phyloP scores from a whole-genome alignment of 2,113 vertebrate genomes.

The Chaetodon trifascialis region DNA sequence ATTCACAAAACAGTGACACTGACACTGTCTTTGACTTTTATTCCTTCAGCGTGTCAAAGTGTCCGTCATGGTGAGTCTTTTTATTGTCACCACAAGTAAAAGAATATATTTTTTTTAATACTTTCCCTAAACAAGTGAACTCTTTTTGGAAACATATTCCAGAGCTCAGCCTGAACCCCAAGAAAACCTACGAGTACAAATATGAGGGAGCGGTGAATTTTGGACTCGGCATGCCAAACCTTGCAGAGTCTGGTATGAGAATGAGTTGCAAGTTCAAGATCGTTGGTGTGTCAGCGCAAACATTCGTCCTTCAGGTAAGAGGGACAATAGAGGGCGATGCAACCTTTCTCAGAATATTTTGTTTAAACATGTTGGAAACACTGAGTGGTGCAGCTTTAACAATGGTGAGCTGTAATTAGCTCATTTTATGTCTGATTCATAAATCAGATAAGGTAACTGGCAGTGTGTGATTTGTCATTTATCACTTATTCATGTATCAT shows the following conservation, averaged over 20 bases:
- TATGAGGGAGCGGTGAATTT: conserved; percentile 81
- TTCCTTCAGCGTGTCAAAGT: conserved; percentile 75
- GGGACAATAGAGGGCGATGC: background rate
- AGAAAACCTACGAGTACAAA: conserved; percentile 82
- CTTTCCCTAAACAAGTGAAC: background rate
- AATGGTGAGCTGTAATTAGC: background rate
- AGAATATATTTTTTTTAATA: background rate
- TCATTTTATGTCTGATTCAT: background rate
- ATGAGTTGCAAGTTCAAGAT: conserved; percentile 79
- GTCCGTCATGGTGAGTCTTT: conserved; percentile 80
- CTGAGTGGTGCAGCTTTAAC: background rate
- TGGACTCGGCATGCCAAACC: conserved; percentile 73
- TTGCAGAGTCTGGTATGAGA: conserved; percentile 77
- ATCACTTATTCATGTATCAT: conserved; percentile 25
- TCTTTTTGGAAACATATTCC: conserved; percentile 43
- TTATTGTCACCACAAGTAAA: background rate
- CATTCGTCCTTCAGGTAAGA: conserved; percentile 80
- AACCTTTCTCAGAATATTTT: background rate
- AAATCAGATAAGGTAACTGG: background rate
- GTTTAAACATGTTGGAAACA: background rate
- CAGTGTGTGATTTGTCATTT: background rate
- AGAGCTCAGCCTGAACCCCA: conserved; percentile 76
- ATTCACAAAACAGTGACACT: background rate
- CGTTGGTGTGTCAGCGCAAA: conserved; percentile 61
- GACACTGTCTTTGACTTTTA: conserved; percentile 8